A percentile compares a stretch with the other conserved stretches of the same genome.
These are phyloP conservation scores for Aphaenogaster floridana DNA, from an alignment of 1,140 invertebrate species.

Conservation along the genomic window DNA sequence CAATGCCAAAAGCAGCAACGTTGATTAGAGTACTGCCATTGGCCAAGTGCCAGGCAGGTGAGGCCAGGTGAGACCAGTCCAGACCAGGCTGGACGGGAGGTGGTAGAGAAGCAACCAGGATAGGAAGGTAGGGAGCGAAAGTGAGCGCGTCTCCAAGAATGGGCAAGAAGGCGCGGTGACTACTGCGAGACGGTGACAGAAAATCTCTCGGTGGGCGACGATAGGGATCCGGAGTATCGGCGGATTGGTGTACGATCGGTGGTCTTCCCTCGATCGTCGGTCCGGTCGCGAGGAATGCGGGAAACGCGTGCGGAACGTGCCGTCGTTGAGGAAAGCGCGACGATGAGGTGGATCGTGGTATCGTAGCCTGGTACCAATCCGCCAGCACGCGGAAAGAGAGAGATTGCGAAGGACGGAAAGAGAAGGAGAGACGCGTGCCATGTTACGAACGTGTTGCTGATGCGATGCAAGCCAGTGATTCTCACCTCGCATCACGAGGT, in stretches of 20 bases:
- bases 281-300: neutral
- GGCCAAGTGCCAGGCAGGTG: conserved; percentile 34
- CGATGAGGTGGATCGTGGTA: conserved; percentile 12
- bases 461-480: conserved; percentile 66
- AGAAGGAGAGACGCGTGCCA: conserved; percentile 56
- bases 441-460: conserved; percentile 67
- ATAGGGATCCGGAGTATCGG: neutral
- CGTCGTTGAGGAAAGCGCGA: neutral
- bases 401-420: conserved; percentile 20
- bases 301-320: neutral
- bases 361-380: conserved; percentile 17
- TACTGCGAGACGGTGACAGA: conserved; percentile 72
- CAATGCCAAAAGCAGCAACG: conserved; percentile 33
- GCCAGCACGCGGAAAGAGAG: conserved; percentile 17
- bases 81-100: conserved; percentile 57
- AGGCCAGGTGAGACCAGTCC: conserved; percentile 54
- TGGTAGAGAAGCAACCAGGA: conserved; percentile 44
- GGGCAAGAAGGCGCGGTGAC: conserved; percentile 81
- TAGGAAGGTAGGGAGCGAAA: conserved; percentile 84
- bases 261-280: neutral
- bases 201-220: conserved; percentile 55
- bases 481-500: conserved; percentile 59
- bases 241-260: conserved; percentile 26
- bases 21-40: conserved; percentile 16
- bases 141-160: conserved; percentile 86